A percentile compares a stretch with the other conserved stretches of the same genome.
phyloP scores from a whole-genome alignment of 2,888 invertebrate genomes.

The Zhengitettix transpicula region DNA sequence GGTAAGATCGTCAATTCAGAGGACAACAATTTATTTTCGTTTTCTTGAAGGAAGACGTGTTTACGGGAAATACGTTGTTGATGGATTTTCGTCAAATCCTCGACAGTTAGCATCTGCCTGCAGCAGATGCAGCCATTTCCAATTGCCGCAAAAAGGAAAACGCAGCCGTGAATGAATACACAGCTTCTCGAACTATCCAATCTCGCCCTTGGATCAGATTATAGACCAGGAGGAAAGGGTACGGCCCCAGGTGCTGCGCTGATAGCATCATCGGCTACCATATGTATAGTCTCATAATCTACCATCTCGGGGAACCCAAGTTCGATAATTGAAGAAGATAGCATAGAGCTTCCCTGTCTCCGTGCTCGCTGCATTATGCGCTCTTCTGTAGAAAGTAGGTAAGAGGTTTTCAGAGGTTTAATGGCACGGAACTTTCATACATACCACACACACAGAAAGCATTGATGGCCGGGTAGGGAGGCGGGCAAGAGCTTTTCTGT shows the following conservation, averaged over 20 bases:
- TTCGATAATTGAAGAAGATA: constrained; percentile 13
- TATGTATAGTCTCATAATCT: neutral
- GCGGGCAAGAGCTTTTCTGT: neutral
- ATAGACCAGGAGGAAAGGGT: no score
- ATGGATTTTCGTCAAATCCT: no score
- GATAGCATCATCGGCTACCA: neutral
- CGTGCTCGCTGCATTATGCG: constrained; percentile 2
- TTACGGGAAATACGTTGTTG: no score
- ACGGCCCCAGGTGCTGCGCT: neutral
- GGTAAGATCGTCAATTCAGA: no score
- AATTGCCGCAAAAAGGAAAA: no score
- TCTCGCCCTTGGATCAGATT: no score
- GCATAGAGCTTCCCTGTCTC: constrained; percentile 5
- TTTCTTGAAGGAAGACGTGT: no score
- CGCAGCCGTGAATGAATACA: no score
- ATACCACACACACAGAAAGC: neutral
- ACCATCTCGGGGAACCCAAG: constrained; percentile 1
- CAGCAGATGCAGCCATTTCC: no score
- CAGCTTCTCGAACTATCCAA: no score
- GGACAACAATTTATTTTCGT: no score
- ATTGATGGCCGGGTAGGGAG: neutral
- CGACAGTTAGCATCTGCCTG: no score
- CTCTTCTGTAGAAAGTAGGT: neutral
- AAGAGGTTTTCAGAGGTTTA: constrained; percentile 1
- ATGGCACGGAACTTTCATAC: constrained; percentile 5